phyloP scores from a whole-genome alignment of 2,113 vertebrate species.

The Oncorhynchus gorbuscha region DNA sequence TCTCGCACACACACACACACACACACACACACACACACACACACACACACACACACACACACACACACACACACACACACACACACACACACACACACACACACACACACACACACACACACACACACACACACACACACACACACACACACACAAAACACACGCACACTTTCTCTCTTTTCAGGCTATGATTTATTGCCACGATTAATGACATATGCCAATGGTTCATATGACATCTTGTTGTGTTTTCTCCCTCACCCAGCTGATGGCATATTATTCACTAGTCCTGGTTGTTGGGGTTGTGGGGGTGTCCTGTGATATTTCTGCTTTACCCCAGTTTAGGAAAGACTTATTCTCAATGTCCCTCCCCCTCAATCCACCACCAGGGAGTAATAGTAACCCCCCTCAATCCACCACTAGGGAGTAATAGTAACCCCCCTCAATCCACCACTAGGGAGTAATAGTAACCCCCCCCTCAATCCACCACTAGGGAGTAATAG shows the following conservation, averaged over 20 bases:
- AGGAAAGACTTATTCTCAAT: constrained; percentile 22
- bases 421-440: background rate
- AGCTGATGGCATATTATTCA: constrained; percentile 29
- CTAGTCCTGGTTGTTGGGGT: constrained; percentile 36
- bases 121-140: constrained; percentile 20
- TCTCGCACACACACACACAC: constrained; percentile 12
- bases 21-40: too few species aligned
- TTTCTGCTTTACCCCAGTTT: constrained; percentile 28
- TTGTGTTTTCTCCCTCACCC: constrained; percentile 18
- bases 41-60: constrained; percentile 22
- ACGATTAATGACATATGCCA: constrained; percentile 31
- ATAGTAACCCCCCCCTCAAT: background rate
- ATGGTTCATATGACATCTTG: constrained; percentile 3
- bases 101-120: constrained; percentile 18
- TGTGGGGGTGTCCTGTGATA: constrained; percentile 17
- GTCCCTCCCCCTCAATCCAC: background rate
- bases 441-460: background rate
- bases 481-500: too few species aligned
- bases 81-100: constrained; percentile 23
- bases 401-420: background rate
- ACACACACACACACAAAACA: constrained; percentile 25
- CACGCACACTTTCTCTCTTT: constrained; percentile 16
- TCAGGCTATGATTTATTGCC: constrained; percentile 19
- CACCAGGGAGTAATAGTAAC: constrained; percentile 46
- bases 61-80: constrained; percentile 26